Conservation (phyloP, 2,797 vertebrate genomes). For the Coilia nasus region DNA sequence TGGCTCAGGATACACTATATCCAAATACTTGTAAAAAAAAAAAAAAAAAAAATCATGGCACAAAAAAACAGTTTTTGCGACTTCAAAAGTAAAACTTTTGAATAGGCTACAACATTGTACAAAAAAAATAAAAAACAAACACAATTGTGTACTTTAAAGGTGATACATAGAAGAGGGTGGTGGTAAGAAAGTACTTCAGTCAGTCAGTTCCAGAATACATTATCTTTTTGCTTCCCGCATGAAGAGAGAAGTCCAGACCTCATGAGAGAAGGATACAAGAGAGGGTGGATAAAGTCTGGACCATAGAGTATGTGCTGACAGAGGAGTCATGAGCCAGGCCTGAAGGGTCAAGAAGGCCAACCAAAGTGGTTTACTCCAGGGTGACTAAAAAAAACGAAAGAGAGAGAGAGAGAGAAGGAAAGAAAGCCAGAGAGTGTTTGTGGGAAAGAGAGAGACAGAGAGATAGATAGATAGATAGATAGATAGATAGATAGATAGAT, state of each 20-base stretch:
- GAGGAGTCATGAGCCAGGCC: constrained; percentile 9
- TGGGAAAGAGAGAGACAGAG: too few species aligned
- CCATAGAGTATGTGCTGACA: constrained; percentile 26
- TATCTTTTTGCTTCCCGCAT: constrained; percentile 22
- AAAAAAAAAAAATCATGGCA: constrained; percentile 59
- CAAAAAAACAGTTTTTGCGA: constrained; percentile 48
- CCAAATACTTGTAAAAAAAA: constrained; percentile 34
- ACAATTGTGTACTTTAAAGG: constrained; percentile 19
- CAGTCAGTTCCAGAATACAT: constrained; percentile 26
- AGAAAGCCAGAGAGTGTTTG: too few species aligned
- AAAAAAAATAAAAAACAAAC: constrained; percentile 12
- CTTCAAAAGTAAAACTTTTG: constrained; percentile 41
- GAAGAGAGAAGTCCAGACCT: constrained; percentile 20
- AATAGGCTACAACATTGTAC: constrained; percentile 45
- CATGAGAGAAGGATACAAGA: neutral
- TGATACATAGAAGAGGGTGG: constrained; percentile 21
- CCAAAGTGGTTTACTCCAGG: constrained; percentile 9
- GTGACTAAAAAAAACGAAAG: neutral
- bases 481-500: too few species aligned
- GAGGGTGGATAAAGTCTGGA: neutral
- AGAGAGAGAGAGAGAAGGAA: neutral
- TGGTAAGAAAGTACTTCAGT: constrained; percentile 24
- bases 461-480: too few species aligned
- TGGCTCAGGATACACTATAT: neutral
- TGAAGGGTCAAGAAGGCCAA: constrained; percentile 40